Evolutionary conservation across 2,797 vertebrate genomes (phyloP), one percentile per base, ranked within the genome.

Genomic region (Heteromormyrus szaboi): DNA sequence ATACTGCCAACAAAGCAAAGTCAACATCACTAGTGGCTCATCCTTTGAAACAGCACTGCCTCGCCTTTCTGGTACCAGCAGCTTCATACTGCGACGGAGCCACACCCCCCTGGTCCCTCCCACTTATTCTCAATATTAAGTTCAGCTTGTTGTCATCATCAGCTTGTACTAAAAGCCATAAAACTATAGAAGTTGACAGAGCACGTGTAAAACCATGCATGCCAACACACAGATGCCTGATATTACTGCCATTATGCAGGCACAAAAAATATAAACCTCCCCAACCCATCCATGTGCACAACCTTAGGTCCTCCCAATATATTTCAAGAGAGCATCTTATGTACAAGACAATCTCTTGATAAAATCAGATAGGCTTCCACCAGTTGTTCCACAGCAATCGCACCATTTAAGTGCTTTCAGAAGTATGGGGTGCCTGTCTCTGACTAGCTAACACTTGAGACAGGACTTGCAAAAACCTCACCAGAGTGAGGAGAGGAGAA

Each of bases 401-500:
- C 19, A 46, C 6, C 37, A 29, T 33, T n/a, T 54, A 2, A 46
- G 62, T 2, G 81, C 56, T 17, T 46, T 53, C 29, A 11, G 4
- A 25, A 85, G 62, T 11, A 86, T 90, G 93, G 89, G 6, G 88
- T 95, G 95, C 96, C 96, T 94, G 94, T 94, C 95, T 92, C 92
- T 92, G 91, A 93, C 76, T 54, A 83, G 7, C 62, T 86, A 86
- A 86, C 93, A 93, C 91, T 89, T 90, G 90, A 92, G 94, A 96
- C 96, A 96, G 95, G 95, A 91, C 95, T 96, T 96, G 95, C 96
- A 96, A 94, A 89, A 92, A 89, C 44, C 65, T 14, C 5, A 72
- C 25, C 90, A 90, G 88, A 48, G 41, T 88, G 87, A 91, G 14
- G 62, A 65, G 59, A 25, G 85, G 2, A 76, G 48, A 91, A 89